Percentiles rank a stretch among this genome's conserved stretches.
Evolutionary conservation across 2,113 vertebrate species (phyloP).

Genomic region (Zosterops japonicus): DNA sequence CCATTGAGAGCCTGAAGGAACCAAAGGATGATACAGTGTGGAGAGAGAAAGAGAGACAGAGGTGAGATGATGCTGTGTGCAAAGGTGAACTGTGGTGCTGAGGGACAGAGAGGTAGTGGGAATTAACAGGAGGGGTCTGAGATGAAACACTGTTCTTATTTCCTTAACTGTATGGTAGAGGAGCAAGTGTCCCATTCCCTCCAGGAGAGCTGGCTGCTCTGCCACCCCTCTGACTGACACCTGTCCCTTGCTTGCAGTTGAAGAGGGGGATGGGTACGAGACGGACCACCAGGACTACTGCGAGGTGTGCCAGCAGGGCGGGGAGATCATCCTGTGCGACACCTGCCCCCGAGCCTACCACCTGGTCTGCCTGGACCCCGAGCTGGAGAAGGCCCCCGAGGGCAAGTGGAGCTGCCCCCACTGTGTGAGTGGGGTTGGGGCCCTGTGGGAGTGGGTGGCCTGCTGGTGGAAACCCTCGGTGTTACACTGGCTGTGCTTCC

Average conservation of each 20-base stretch:
- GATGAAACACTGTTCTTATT: background rate
- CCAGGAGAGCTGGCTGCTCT: background rate
- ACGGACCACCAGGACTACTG: slow-evolving; percentile 99
- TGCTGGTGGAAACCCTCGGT: rapidly evolving
- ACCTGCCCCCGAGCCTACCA: slow-evolving; percentile 96
- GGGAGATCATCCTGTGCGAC: slow-evolving; percentile 97
- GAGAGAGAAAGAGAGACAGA: slow-evolving; percentile 72
- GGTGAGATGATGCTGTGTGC: slow-evolving; percentile 71
- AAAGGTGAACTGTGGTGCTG: slow-evolving; percentile 59
- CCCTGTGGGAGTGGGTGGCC: rapidly evolving
- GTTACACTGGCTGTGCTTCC: background rate
- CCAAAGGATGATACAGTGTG: slow-evolving; percentile 73
- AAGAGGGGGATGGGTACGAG: slow-evolving; percentile 96
- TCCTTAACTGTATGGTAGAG: background rate
- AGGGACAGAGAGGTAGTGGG: slow-evolving; percentile 69
- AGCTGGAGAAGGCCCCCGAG: slow-evolving; percentile 95
- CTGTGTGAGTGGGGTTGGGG: slow-evolving; percentile 81
- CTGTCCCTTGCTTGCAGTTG: slow-evolving; percentile 73
- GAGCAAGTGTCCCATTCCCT: background rate
- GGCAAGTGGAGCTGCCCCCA: slow-evolving; percentile 99
- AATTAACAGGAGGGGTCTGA: slow-evolving; percentile 25
- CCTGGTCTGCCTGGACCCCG: slow-evolving; percentile 95
- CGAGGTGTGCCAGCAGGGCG: slow-evolving; percentile 97
- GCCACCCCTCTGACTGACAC: background rate
- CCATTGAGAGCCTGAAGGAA: slow-evolving; percentile 73